These are phyloP conservation scores for Noctua pronuba DNA, from an alignment of 2,888 invertebrate genomes.

Conservation along the genomic window DNA sequence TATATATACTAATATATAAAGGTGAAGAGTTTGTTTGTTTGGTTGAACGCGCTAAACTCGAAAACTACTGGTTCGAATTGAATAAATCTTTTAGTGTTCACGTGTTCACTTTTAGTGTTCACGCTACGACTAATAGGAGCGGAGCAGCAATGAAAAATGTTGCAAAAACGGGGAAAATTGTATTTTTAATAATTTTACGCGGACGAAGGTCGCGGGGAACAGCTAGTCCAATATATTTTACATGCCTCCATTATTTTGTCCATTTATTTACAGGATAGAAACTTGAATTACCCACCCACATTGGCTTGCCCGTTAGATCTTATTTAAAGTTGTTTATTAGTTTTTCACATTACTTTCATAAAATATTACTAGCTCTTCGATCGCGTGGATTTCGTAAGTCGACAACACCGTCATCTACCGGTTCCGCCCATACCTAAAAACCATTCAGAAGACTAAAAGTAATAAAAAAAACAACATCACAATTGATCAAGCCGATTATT, in stretches of 20 bases:
- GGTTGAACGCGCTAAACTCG: too few species aligned
- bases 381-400: background rate
- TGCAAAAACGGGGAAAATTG: too few species aligned
- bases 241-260: constrained; percentile 6
- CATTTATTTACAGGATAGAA: background rate
- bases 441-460: background rate
- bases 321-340: background rate
- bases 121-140: too few species aligned
- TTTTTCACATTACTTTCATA: background rate
- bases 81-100: too few species aligned
- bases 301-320: background rate
- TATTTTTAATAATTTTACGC: too few species aligned
- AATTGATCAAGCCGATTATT: background rate
- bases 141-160: too few species aligned
- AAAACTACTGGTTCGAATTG: too few species aligned
- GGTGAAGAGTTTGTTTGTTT: too few species aligned
- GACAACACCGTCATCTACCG: background rate
- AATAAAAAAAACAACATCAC: background rate
- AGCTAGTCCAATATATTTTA: constrained; percentile 12
- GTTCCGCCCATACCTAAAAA: background rate
- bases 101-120: too few species aligned
- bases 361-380: background rate
- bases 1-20: too few species aligned
- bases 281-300: too few species aligned
- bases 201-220: too few species aligned